Conservation (phyloP, 2,113 vertebrate genomes). For the Pleuronectes platessa region DNA sequence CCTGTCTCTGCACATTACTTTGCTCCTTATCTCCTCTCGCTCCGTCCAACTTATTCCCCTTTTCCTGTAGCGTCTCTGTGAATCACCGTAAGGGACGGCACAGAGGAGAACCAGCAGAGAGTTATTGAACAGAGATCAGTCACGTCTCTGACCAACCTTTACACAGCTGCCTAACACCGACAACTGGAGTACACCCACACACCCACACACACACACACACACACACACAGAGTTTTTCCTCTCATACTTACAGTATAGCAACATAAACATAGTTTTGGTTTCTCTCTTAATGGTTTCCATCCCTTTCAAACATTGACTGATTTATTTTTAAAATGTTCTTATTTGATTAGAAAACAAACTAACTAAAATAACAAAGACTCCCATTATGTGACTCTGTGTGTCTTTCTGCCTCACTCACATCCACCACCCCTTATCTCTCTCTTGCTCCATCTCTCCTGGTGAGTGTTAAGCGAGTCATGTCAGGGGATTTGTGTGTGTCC, state of each 20-base stretch:
- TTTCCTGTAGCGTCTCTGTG: constrained; percentile 3
- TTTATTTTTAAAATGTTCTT: not conserved
- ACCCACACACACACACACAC: too few species aligned
- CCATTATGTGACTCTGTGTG: constrained; percentile 35
- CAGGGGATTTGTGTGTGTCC: constrained; percentile 87
- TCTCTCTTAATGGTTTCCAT: too few species aligned
- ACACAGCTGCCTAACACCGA: constrained; percentile 11
- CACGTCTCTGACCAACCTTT: constrained; percentile 7
- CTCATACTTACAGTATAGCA: too few species aligned
- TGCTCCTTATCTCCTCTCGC: not conserved
- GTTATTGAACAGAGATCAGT: constrained; percentile 33
- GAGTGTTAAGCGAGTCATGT: constrained; percentile 95
- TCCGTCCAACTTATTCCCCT: constrained; percentile 37
- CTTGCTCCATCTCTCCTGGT: constrained; percentile 82
- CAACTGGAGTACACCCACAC: too few species aligned
- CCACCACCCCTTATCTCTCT: constrained; percentile 84
- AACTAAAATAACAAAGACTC: constrained; percentile 31
- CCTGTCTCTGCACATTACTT: constrained; percentile 13
- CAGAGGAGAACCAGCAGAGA: not conserved
- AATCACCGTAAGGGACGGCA: constrained; percentile 9
- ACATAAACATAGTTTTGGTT: too few species aligned
- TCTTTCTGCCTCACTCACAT: constrained; percentile 62
- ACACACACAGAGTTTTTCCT: too few species aligned
- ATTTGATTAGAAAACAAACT: constrained; percentile 3
- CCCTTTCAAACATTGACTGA: too few species aligned